Conservation (phyloP, 2,797 vertebrate genomes). For the Lateolabrax maculatus region DNA sequence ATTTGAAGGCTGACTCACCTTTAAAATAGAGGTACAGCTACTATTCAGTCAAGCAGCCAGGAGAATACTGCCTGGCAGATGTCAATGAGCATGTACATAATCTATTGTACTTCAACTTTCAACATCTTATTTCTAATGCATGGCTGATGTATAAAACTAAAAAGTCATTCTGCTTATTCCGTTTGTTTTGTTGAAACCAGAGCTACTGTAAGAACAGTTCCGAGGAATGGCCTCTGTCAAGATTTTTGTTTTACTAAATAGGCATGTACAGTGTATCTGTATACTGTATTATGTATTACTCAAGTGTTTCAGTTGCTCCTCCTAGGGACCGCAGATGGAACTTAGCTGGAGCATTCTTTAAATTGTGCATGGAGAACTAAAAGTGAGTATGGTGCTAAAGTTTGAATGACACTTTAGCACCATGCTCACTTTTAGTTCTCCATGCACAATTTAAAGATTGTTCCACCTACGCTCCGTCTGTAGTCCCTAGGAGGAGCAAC, state of each 20-base stretch:
- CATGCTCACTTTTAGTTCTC: no score
- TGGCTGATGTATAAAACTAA: conserved; percentile 15
- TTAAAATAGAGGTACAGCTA: conserved; percentile 46
- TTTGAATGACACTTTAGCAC: not conserved
- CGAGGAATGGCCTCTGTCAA: not conserved
- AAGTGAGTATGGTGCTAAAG: conserved; percentile 17
- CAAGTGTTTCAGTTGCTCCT: conserved; percentile 2
- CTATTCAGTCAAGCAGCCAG: conserved; percentile 38
- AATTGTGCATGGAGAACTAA: conserved; percentile 32
- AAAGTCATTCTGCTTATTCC: no score
- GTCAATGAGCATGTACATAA: conserved; percentile 11
- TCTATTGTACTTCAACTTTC: not conserved
- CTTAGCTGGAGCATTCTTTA: not conserved
- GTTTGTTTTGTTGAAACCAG: no score
- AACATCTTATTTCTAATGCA: not conserved
- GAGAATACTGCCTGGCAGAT: conserved; percentile 17
- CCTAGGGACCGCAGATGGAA: not conserved
- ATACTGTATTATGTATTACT: not conserved
- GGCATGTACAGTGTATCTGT: not conserved
- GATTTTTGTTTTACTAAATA: no score
- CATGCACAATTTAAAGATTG: no score
- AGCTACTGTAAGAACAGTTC: not conserved
- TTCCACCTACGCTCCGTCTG: no score
- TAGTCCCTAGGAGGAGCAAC: no score
- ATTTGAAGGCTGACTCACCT: conserved; percentile 74